Evolutionary conservation across 2,113 vertebrate species (phyloP).

Genomic region (Manacus vitellinus): DNA sequence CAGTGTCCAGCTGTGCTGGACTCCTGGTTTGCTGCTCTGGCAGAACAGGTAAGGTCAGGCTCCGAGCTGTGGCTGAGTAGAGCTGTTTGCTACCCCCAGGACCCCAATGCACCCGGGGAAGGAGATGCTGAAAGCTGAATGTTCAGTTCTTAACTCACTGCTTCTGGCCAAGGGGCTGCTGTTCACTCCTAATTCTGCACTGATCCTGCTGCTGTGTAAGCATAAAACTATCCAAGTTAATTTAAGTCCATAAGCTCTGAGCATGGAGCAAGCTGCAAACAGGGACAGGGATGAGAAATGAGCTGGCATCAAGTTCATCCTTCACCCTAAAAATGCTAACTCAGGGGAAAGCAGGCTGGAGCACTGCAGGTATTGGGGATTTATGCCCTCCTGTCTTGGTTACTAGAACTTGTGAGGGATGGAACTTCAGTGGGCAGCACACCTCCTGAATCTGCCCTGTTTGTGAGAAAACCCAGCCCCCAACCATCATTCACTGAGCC

Average conservation of each 20-base stretch:
- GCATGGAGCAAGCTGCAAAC: background rate
- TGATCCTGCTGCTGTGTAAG: background rate
- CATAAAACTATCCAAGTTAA: background rate
- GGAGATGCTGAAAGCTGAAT: background rate
- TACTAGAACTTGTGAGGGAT: background rate
- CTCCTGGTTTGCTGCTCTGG: background rate
- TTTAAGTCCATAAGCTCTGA: background rate
- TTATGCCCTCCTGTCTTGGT: background rate
- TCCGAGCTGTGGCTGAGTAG: fast-evolving
- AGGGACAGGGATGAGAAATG: background rate
- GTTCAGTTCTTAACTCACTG: background rate
- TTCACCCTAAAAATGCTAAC: background rate
- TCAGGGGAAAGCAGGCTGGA: background rate
- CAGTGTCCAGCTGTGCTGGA: background rate
- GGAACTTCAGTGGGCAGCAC: background rate
- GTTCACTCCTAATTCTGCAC: background rate
- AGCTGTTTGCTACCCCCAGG: background rate
- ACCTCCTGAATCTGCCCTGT: background rate
- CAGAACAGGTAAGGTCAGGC: background rate
- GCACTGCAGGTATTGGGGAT: background rate
- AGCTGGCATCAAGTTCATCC: background rate
- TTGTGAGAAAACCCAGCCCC: background rate
- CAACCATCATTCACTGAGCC: background rate
- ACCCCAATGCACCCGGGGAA: background rate
- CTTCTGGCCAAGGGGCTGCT: background rate